These are phyloP conservation scores for Drosophila lacicola DNA, from an alignment of 2,888 invertebrate genomes.

Conservation along the genomic window DNA sequence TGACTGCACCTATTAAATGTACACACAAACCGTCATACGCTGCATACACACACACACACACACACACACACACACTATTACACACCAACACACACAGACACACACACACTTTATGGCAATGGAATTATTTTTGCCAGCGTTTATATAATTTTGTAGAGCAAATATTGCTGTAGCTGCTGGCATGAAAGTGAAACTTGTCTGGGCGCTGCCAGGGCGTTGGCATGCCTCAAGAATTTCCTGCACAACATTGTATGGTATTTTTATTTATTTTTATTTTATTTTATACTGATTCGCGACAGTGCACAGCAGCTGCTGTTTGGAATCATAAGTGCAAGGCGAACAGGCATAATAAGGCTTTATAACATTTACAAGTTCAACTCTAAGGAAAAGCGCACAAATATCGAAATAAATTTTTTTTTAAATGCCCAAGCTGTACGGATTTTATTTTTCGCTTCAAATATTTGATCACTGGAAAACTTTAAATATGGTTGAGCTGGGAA, in stretches of 20 bases:
- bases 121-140: slow-evolving; percentile 59
- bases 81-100: neutral
- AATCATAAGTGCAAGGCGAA: slow-evolving; percentile 22
- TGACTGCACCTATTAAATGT: slow-evolving; percentile 71
- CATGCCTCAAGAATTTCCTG: slow-evolving; percentile 75
- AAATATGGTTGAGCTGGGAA: neutral
- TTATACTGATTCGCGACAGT: slow-evolving; percentile 16
- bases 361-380: slow-evolving; percentile 16
- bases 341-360: slow-evolving; percentile 20
- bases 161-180: slow-evolving; percentile 40
- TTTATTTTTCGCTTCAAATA: neutral
- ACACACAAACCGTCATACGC: slow-evolving; percentile 19
- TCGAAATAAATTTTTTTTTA: slow-evolving; percentile 1
- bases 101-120: slow-evolving; percentile 25
- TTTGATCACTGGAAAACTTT: neutral
- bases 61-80: slow-evolving; percentile 9
- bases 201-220: slow-evolving; percentile 67
- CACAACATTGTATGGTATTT: slow-evolving; percentile 37
- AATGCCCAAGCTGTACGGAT: neutral
- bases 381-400: slow-evolving; percentile 5
- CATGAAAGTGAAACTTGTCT: slow-evolving; percentile 71
- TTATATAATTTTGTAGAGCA: slow-evolving; percentile 74
- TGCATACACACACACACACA: slow-evolving; percentile 27
- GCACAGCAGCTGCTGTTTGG: slow-evolving; percentile 32
- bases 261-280: slow-evolving; percentile 11